A percentile compares a stretch with the other conserved stretches of the same genome.
phyloP scores from a whole-genome alignment of 2,888 invertebrate species.

The Sthenelais limicola region DNA sequence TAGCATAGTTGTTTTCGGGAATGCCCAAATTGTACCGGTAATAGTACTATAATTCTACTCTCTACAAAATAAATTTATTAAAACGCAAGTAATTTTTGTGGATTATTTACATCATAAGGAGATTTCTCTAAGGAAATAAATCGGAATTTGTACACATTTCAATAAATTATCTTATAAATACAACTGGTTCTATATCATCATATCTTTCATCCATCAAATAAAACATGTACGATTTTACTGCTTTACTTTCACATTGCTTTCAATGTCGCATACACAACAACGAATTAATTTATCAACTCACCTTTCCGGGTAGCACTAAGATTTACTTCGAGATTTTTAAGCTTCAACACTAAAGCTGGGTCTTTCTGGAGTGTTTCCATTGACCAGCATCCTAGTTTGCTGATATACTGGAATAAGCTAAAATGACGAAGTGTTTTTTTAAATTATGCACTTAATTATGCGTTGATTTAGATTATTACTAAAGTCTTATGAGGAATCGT shows the following conservation, averaged over 20 bases:
- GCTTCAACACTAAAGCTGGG: conserved; percentile 79
- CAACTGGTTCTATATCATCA: background rate
- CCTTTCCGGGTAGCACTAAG: conserved; percentile 90
- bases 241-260: background rate
- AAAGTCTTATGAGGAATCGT: too few relatives aligned
- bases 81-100: too few relatives aligned
- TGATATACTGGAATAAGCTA: conserved; percentile 38
- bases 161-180: background rate
- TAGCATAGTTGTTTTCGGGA: too few relatives aligned
- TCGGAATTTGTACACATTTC: background rate
- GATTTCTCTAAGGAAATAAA: too few relatives aligned
- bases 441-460: background rate
- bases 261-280: background rate
- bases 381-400: conserved; percentile 35
- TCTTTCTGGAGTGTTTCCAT: conserved; percentile 11
- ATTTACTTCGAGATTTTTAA: conserved; percentile 86
- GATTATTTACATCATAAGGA: too few relatives aligned
- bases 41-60: too few relatives aligned
- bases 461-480: too few relatives aligned
- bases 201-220: conserved; percentile 60
- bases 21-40: too few relatives aligned
- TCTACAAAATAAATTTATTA: too few relatives aligned
- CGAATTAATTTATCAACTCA: conserved; percentile 73
- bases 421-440: too few relatives aligned
- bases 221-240: background rate